Conservation (phyloP, 2,888 invertebrate genomes). For the Polyommatus icarus region DNA sequence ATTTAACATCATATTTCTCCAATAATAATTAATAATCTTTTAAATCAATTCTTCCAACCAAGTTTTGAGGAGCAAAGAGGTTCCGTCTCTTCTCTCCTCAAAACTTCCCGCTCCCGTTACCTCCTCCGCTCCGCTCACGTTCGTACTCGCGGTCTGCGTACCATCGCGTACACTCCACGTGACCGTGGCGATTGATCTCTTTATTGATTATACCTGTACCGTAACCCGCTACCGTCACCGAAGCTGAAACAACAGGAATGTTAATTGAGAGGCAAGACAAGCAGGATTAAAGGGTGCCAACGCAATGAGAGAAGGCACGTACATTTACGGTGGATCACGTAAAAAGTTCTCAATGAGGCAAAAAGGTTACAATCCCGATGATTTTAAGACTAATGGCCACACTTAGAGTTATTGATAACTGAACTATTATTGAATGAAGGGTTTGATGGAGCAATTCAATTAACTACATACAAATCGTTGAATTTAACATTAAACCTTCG, state of each 20-base stretch:
- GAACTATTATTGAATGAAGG: too few species aligned
- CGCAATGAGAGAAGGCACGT: neutral
- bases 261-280: slow-evolving; percentile 38
- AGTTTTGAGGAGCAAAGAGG: too few species aligned
- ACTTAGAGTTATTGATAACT: too few species aligned
- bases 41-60: too few species aligned
- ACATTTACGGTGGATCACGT: neutral
- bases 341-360: neutral
- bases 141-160: slow-evolving; percentile 53
- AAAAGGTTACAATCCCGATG: neutral
- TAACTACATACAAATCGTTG: too few species aligned
- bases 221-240: slow-evolving; percentile 47
- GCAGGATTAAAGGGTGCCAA: neutral
- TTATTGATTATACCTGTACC: slow-evolving; percentile 76
- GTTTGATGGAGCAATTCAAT: too few species aligned
- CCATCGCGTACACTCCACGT: slow-evolving; percentile 71
- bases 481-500: too few species aligned
- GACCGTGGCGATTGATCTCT: slow-evolving; percentile 74
- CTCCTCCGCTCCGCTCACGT: slow-evolving; percentile 40
- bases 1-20: too few species aligned
- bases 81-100: too few species aligned
- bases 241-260: slow-evolving; percentile 45
- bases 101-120: slow-evolving; percentile 35
- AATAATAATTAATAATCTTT: too few species aligned
- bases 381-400: too few species aligned